These are phyloP conservation scores for Poicephalus meyeri DNA, from an alignment of 2,113 vertebrate species.

Conservation along the genomic window DNA sequence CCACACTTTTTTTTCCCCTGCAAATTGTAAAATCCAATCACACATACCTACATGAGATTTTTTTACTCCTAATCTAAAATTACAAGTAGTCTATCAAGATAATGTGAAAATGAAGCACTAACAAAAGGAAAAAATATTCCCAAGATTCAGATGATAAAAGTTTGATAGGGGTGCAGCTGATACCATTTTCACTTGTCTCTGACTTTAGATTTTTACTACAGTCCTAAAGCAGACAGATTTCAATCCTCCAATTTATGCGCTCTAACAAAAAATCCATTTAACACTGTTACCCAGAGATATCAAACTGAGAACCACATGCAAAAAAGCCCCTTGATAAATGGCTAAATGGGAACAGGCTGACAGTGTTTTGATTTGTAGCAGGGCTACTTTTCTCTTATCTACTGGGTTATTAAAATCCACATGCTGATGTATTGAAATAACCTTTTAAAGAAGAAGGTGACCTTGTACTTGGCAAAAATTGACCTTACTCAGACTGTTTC, in stretches of 20 bases:
- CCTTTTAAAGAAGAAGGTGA: not conserved
- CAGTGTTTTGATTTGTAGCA: not conserved
- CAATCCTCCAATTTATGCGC: not conserved
- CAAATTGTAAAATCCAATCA: not conserved
- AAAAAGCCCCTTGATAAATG: not conserved
- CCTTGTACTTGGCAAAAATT: not conserved
- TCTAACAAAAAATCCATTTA: slow-evolving; percentile 2
- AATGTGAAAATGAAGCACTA: not conserved
- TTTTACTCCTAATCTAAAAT: not conserved
- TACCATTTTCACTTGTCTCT: not conserved
- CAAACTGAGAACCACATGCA: not conserved
- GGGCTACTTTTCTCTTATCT: not conserved
- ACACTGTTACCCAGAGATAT: not conserved
- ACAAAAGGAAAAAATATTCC: not conserved
- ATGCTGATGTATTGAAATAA: slow-evolving; percentile 1
- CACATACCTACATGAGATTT: not conserved
- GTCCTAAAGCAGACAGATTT: not conserved
- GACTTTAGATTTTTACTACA: not conserved
- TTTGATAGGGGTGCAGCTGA: not conserved
- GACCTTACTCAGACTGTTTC: not conserved
- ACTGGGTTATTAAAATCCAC: not conserved
- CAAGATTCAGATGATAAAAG: not conserved
- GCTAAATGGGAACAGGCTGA: not conserved
- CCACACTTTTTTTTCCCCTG: rapidly evolving
- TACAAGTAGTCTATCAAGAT: not conserved